phyloP scores from a whole-genome alignment of 2,888 invertebrate species.

The Napeogenes sylphis region DNA sequence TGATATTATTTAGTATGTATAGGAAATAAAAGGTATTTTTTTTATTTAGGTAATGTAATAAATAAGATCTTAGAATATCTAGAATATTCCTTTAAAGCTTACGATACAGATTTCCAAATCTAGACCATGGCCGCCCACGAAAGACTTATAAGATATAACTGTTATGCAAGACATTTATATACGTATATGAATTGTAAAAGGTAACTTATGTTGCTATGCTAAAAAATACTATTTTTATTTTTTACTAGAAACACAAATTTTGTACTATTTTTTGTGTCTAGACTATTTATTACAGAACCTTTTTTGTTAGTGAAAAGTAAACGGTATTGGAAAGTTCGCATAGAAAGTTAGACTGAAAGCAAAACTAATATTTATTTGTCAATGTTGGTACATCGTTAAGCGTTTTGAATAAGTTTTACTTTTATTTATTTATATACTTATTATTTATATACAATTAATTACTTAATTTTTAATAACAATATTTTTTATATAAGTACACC shows the following conservation, averaged over 20 bases:
- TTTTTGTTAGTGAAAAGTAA: no score
- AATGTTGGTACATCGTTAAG: background rate
- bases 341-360: no score
- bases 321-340: no score
- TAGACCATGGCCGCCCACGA: slow-evolving; percentile 23
- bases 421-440: background rate
- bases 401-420: background rate
- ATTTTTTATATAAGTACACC: no score
- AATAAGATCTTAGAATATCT: background rate
- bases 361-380: slow-evolving; percentile 3
- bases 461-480: no score
- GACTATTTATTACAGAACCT: no score
- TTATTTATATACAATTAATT: no score
- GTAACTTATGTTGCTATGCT: background rate
- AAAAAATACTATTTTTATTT: no score
- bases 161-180: background rate
- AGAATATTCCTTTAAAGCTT: slow-evolving; percentile 2
- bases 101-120: slow-evolving; percentile 1
- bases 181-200: background rate
- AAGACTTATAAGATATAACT: slow-evolving; percentile 2
- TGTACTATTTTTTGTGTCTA: background rate
- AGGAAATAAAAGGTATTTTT: no score
- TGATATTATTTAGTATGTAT: no score
- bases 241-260: no score
- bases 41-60: background rate